Evolutionary conservation across 2,888 invertebrate species (phyloP).

Genomic region (Sericinus montela): DNA sequence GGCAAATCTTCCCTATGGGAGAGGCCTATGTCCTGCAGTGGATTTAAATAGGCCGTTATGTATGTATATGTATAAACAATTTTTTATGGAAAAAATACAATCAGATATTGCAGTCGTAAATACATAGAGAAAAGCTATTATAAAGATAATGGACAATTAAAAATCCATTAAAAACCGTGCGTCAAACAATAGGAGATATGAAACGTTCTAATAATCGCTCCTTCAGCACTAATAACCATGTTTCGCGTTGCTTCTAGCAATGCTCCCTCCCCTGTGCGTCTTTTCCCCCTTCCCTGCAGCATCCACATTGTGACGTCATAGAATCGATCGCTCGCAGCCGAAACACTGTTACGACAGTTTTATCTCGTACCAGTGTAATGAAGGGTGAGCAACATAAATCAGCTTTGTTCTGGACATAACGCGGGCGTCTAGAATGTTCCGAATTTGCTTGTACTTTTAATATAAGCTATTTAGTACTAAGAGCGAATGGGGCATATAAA

Average conservation of each 20-base stretch:
- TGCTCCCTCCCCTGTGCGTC: constrained; percentile 24
- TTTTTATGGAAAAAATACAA: too few relatives aligned
- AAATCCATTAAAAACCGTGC: too few relatives aligned
- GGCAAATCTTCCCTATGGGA: too few relatives aligned
- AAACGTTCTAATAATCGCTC: constrained; percentile 16
- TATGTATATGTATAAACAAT: too few relatives aligned
- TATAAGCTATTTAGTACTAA: too few relatives aligned
- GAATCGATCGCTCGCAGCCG: constrained; percentile 63
- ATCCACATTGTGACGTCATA: constrained; percentile 64
- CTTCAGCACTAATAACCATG: constrained; percentile 32
- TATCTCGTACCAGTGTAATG: constrained; percentile 21
- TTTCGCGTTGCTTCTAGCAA: constrained; percentile 38
- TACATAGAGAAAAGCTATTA: too few relatives aligned
- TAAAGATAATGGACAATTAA: too few relatives aligned
- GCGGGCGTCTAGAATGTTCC: neutral
- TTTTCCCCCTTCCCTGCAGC: constrained; percentile 37
- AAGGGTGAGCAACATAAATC: constrained; percentile 21
- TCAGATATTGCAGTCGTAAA: too few relatives aligned
- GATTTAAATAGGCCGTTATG: too few relatives aligned
- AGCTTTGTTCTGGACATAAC: constrained; percentile 15
- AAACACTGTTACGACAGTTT: constrained; percentile 45
- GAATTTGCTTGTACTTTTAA: neutral
- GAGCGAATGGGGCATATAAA: too few relatives aligned
- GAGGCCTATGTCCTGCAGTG: too few relatives aligned
- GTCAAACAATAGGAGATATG: neutral